phyloP scores from a whole-genome alignment of 2,113 vertebrate species.

The Uria aalge region DNA sequence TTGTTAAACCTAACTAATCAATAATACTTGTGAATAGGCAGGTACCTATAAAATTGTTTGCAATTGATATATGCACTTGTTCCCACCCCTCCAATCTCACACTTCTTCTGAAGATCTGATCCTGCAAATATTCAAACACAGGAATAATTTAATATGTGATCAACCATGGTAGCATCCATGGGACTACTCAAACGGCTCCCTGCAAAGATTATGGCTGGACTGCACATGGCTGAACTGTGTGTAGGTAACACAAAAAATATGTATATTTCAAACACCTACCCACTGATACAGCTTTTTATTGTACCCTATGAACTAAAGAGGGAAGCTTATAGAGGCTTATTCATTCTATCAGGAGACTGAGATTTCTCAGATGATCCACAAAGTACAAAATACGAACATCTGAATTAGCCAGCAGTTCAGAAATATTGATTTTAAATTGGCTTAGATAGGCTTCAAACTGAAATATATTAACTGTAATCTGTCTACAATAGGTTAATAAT shows the following conservation, averaged over 20 bases:
- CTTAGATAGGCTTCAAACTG: neutral
- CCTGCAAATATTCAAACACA: neutral
- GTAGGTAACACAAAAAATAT: neutral
- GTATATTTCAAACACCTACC: neutral
- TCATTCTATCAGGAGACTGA: neutral
- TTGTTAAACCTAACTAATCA: neutral
- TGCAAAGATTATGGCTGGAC: neutral
- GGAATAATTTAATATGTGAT: neutral
- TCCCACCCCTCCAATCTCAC: neutral
- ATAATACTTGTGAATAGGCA: neutral
- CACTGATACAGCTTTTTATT: neutral
- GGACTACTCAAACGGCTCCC: neutral
- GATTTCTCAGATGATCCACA: neutral
- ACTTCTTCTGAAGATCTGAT: neutral
- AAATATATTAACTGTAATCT: neutral
- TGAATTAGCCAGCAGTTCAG: neutral
- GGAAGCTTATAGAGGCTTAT: neutral
- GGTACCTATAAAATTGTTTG: neutral
- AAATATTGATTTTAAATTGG: slow-evolving; percentile 7
- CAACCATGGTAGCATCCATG: neutral
- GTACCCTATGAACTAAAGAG: neutral
- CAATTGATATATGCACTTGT: neutral
- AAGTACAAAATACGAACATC: neutral
- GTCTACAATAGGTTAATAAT: neutral
- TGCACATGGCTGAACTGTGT: neutral